A percentile compares a stretch with the other conserved stretches of the same genome.
Conservation (phyloP, 2,113 vertebrate genomes). For the Stigmatopora argus region DNA sequence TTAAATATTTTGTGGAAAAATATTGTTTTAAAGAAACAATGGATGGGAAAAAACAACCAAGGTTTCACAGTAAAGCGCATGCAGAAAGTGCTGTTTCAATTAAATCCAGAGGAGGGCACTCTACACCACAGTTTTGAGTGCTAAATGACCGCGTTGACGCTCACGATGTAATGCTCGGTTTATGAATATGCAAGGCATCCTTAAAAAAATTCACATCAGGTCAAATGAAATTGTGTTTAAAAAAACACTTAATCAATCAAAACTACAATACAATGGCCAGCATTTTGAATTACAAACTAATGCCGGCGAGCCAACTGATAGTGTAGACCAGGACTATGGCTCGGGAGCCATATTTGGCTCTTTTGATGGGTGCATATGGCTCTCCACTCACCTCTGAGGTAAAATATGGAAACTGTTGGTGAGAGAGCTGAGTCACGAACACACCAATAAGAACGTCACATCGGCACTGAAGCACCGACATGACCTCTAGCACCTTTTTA, state of each 20-base stretch:
- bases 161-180: neutral
- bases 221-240: neutral
- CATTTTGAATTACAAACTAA: constrained; percentile 13
- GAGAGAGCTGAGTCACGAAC: no score
- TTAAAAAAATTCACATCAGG: neutral
- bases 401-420: no score
- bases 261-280: neutral
- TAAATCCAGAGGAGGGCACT: constrained; percentile 23
- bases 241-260: neutral
- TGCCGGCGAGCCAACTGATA: no score
- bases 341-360: no score
- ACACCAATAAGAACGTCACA: no score
- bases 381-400: no score
- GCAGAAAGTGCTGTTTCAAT: neutral
- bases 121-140: neutral
- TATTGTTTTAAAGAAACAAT: neutral
- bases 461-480: no score
- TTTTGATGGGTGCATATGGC: no score
- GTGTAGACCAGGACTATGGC: no score
- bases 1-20: neutral
- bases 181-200: neutral
- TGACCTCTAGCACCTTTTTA: no score
- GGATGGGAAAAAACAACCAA: neutral
- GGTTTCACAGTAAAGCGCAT: neutral
- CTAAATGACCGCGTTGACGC: neutral